Base-by-base conservation (phyloP, 2,888 invertebrate genomes). In the Fragum fragum region DNA sequence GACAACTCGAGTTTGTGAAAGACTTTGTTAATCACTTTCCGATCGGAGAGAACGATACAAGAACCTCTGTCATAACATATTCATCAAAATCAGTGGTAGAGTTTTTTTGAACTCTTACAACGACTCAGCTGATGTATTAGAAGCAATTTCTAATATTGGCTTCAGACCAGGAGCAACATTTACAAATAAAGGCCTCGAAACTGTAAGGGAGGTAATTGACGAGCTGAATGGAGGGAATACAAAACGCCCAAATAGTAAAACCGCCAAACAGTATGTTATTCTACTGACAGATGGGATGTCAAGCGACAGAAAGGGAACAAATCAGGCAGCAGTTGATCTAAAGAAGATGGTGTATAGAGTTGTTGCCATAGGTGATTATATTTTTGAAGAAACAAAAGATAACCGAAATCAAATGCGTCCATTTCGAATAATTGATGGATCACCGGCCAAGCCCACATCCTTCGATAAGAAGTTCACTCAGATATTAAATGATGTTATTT, bases 261-360 rank as follows among this genome's bases (percentile, higher is more conserved):
- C 9, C n/a, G 78, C 70, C 16, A 57, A 47, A 21, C 42, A 26
- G 23, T 74, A 73, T 36, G 79, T 74, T 2, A 53, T 74, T 7
- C 23, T 79, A 6, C 6, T 79, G 2, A 79, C 79, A 11, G 79
- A 79, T 52, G 79, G 79, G 18, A 61, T 79, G 74, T 79, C 79
- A 11, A 74, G 23, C 5, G 29, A 79, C 47, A 74, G 63, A 26
- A 14, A 36, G 21, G 42, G 47, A n/a, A 79, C 79, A 14, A 71
- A 71, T 53, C 11, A 61, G 3, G 71, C 61, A 6, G 79, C 79
- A 1, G 26, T 2, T 0, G 11, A 74, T 1, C 5, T 79, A 6
- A 61, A 70, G 47, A 28, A 28, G n/a, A 0, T 61, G 16, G 74
- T 71, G 1, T 52, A 79, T 42, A 71, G 42, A 18, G 28, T 79